Conservation (phyloP, 2,113 vertebrate species). For the Podarcis raffonei region DNA sequence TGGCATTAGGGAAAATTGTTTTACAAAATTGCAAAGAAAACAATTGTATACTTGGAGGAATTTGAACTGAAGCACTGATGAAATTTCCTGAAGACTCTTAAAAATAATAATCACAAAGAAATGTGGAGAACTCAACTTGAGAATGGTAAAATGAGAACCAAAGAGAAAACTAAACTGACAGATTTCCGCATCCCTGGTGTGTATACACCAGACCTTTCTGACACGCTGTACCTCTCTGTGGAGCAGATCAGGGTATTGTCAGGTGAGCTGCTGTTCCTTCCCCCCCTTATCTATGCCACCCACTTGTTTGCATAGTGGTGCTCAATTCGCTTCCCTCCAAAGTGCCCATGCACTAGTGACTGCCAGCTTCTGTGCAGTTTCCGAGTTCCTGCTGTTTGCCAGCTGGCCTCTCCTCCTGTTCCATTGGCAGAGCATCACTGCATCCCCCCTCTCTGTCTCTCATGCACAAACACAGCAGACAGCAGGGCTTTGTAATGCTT, state of each 20-base stretch:
- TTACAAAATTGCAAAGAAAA: too few relatives aligned
- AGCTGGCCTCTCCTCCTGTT: background rate
- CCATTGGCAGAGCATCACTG: background rate
- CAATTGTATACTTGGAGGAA: too few relatives aligned
- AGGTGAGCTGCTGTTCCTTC: background rate
- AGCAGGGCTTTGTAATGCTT: background rate
- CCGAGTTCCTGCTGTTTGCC: slow-evolving; percentile 3
- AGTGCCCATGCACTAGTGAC: background rate
- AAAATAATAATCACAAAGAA: too few relatives aligned
- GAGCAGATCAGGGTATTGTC: background rate
- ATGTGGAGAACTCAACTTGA: too few relatives aligned
- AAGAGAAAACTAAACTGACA: too few relatives aligned
- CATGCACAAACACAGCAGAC: background rate
- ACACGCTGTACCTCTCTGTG: background rate
- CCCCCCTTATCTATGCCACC: background rate
- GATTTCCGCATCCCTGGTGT: background rate
- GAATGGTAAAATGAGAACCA: too few relatives aligned
- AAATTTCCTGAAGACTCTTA: too few relatives aligned
- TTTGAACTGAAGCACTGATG: too few relatives aligned
- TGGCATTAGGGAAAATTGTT: too few relatives aligned
- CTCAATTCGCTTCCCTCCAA: background rate
- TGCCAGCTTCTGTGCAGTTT: background rate
- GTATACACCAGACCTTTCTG: too few relatives aligned
- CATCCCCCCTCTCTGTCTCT: background rate
- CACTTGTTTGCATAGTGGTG: background rate